These are phyloP conservation scores for Oenanthe melanoleuca DNA, from an alignment of 2,113 vertebrate species.

Conservation along the genomic window DNA sequence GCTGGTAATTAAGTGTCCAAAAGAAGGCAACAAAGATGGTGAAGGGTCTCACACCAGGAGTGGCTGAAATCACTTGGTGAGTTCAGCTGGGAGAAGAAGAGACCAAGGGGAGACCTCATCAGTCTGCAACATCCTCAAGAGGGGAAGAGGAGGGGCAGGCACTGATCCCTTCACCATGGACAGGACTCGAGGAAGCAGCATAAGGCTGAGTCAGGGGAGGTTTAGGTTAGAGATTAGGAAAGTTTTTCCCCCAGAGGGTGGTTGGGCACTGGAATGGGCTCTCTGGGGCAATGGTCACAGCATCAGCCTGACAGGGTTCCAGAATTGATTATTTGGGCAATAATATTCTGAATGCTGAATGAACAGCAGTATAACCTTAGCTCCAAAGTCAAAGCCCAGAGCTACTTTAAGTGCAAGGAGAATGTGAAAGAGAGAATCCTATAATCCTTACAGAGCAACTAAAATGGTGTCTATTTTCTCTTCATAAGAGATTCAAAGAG, in stretches of 20 bases:
- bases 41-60: neutral
- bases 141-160: neutral
- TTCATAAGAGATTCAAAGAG: neutral
- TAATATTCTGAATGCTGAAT: neutral
- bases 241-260: neutral
- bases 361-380: neutral
- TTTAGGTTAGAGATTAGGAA: neutral
- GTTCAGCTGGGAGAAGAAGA: neutral
- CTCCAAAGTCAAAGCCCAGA: neutral
- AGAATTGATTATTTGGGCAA: neutral
- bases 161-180: neutral
- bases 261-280: neutral
- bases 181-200: neutral
- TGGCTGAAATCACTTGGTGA: neutral
- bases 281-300: neutral
- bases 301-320: neutral
- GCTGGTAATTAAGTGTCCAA: neutral
- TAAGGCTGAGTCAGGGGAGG: neutral
- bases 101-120: rapidly evolving
- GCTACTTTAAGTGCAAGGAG: neutral
- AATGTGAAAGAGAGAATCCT: neutral
- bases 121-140: neutral
- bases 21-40: neutral
- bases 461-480: neutral
- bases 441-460: neutral